Conservation (phyloP, 2,797 vertebrate species). For the Echiichthys vipera region DNA sequence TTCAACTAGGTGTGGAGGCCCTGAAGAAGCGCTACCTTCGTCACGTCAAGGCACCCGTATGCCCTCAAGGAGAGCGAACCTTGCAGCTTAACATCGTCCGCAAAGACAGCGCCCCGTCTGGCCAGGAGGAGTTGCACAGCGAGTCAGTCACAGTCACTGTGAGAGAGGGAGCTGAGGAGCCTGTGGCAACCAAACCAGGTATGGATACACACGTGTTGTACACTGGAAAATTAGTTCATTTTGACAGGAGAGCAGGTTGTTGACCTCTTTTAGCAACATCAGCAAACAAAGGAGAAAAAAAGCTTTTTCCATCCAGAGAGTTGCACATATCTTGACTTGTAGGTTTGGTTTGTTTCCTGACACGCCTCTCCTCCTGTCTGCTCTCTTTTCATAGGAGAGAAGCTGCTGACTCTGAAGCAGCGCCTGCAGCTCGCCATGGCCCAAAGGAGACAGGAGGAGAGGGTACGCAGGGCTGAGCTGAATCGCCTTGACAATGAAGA, state of each 20-base stretch:
- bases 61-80: conserved; percentile 77
- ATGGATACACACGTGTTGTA: not conserved
- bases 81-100: conserved; percentile 89
- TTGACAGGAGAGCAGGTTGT: not conserved
- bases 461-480: conserved; percentile 89
- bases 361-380: conserved; percentile 8
- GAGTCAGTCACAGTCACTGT: conserved; percentile 88
- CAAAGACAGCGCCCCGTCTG: conserved; percentile 88
- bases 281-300: not conserved
- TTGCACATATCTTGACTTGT: not conserved
- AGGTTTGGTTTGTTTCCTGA: not conserved
- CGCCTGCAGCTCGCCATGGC: conserved; percentile 97
- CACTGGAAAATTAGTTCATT: not conserved
- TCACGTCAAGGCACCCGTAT: conserved; percentile 80
- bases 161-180: conserved; percentile 84
- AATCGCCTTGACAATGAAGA: conserved; percentile 95
- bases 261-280: not conserved
- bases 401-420: conserved; percentile 91
- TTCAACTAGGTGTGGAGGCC: conserved; percentile 88
- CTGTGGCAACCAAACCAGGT: conserved; percentile 88
- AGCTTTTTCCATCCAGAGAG: too few species aligned
- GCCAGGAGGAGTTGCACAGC: conserved; percentile 87
- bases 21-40: conserved; percentile 94
- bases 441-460: conserved; percentile 89
- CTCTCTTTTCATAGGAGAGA: conserved; percentile 86